Evolutionary conservation across 2,797 vertebrate genomes (phyloP).

Genomic region (Rhinella marina): DNA sequence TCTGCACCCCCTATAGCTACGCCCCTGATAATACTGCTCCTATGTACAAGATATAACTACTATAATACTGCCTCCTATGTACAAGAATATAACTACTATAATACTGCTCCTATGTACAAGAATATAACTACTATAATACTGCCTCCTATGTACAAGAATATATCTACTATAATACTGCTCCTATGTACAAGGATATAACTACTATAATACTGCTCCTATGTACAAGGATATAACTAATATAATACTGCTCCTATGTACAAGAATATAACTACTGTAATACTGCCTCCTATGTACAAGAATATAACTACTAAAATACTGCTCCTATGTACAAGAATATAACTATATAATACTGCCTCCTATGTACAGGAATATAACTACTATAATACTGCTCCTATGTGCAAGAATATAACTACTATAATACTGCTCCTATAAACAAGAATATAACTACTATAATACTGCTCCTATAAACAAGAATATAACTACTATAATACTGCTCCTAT

Average conservation of each 20-base stretch:
- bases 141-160: neutral
- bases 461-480: neutral
- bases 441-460: conserved; percentile 6
- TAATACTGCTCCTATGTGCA: conserved; percentile 5
- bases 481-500: conserved; percentile 15
- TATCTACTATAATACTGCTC: neutral
- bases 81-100: conserved; percentile 18
- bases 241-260: conserved; percentile 13
- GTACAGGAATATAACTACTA: conserved; percentile 6
- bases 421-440: neutral
- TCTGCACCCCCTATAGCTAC: too few species aligned
- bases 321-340: neutral
- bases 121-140: conserved; percentile 17
- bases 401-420: conserved; percentile 11
- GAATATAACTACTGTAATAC: conserved; percentile 20
- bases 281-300: neutral
- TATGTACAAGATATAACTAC: conserved; percentile 7
- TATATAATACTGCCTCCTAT: neutral
- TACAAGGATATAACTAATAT: conserved; percentile 11
- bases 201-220: conserved; percentile 17
- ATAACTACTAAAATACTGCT: conserved; percentile 3
- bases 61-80: neutral
- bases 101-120: neutral
- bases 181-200: neutral
- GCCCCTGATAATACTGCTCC: conserved; percentile 14